These are phyloP conservation scores for Phymanthus crucifer DNA, from an alignment of 92 coral and sea anemone genomes.

Conservation along the genomic window DNA sequence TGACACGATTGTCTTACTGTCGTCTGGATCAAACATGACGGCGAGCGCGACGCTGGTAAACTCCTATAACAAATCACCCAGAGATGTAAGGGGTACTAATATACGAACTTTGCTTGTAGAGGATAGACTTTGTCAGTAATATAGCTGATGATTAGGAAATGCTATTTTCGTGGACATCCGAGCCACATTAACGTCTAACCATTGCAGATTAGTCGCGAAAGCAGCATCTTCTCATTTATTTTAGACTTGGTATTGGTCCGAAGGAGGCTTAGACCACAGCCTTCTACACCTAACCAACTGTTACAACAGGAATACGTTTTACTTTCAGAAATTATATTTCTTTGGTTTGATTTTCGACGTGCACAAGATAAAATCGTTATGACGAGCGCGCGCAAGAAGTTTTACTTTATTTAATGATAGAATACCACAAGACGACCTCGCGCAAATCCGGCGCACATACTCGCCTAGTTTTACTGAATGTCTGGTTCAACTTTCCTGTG, in stretches of 20 bases:
- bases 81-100: background rate
- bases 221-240: background rate
- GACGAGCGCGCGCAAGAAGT: background rate
- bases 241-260: too few relatives aligned
- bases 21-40: constrained; percentile 78
- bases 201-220: too few relatives aligned
- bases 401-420: background rate
- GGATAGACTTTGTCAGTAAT: too few relatives aligned
- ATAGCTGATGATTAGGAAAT: too few relatives aligned
- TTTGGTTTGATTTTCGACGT: background rate
- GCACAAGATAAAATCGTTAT: background rate
- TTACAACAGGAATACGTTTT: too few relatives aligned
- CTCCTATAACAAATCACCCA: constrained; percentile 29
- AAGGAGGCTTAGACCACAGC: too few relatives aligned
- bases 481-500: background rate
- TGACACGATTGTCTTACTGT: constrained; percentile 69
- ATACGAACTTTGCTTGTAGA: background rate
- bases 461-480: background rate
- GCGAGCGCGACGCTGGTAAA: constrained; percentile 54
- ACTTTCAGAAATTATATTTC: background rate
- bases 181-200: too few relatives aligned
- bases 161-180: too few relatives aligned
- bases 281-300: too few relatives aligned
- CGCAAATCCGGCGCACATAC: too few relatives aligned
- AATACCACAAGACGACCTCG: background rate